Percentiles rank a stretch among this genome's conserved stretches.
These are phyloP conservation scores for Embiotoca jacksoni DNA, from an alignment of 2,113 vertebrate species.

Conservation along the genomic window DNA sequence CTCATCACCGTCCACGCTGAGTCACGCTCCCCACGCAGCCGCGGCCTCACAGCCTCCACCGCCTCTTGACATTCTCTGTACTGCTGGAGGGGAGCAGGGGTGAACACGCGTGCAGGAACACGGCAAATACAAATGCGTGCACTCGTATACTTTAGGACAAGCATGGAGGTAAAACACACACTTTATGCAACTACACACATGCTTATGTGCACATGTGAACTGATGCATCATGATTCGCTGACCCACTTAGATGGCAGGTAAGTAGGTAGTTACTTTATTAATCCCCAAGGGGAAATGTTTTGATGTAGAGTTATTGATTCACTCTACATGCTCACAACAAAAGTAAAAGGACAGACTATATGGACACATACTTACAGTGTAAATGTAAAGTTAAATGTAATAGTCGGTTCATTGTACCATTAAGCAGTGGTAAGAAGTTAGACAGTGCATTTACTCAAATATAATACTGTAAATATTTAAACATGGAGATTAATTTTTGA, in stretches of 20 bases:
- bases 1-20: constrained; percentile 68
- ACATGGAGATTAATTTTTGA: too few species aligned
- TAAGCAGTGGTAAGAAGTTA: too few species aligned
- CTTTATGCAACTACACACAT: background rate
- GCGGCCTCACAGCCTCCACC: constrained; percentile 50
- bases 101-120: constrained; percentile 36
- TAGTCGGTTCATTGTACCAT: too few species aligned
- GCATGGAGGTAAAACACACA: background rate
- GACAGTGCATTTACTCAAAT: too few species aligned
- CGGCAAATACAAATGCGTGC: constrained; percentile 13
- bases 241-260: background rate
- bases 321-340: too few species aligned
- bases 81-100: constrained; percentile 47
- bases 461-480: too few species aligned
- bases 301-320: too few species aligned
- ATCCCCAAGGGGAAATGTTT: too few species aligned
- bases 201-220: background rate
- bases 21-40: constrained; percentile 61
- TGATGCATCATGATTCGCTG: background rate
- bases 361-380: too few species aligned
- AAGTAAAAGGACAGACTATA: too few species aligned
- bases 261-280: too few species aligned
- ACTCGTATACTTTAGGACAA: constrained; percentile 2
- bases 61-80: constrained; percentile 66
- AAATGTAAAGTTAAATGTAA: too few species aligned